phyloP scores from a whole-genome alignment of 2,797 vertebrate species.

The Malurus leucopterus region DNA sequence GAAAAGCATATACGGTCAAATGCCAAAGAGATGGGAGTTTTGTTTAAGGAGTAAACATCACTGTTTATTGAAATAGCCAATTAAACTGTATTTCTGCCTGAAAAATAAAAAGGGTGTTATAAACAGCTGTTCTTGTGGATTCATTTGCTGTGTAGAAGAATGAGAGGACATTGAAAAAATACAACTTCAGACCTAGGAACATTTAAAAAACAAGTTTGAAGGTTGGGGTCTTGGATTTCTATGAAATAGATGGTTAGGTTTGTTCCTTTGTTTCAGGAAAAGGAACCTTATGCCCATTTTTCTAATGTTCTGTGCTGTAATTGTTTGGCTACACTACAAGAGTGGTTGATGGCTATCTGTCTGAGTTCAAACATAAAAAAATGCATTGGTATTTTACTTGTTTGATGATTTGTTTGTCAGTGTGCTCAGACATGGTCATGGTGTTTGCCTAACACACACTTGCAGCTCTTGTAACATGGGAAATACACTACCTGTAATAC shows the following conservation, averaged over 20 bases:
- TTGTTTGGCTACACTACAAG: not conserved
- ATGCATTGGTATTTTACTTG: not conserved
- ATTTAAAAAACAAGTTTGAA: not conserved
- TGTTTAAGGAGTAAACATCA: slow-evolving; percentile 65
- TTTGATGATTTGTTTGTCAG: not conserved
- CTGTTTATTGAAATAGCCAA: slow-evolving; percentile 68
- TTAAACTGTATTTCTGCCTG: slow-evolving; percentile 71
- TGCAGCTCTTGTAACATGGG: not conserved
- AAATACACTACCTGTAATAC: not conserved
- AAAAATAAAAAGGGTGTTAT: slow-evolving; percentile 71
- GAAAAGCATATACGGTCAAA: slow-evolving; percentile 62
- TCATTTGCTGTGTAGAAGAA: slow-evolving; percentile 25
- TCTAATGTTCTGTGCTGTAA: not conserved
- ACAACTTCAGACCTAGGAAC: not conserved
- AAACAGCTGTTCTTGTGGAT: slow-evolving; percentile 42
- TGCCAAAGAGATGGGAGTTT: slow-evolving; percentile 70
- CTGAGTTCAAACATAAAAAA: not conserved
- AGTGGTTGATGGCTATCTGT: not conserved
- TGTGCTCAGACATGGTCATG: accelerated
- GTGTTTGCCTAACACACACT: not conserved
- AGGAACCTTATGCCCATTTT: not conserved
- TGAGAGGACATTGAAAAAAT: not conserved
- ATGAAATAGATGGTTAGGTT: not conserved
- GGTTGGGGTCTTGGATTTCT: not conserved
- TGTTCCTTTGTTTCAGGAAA: not conserved